These are phyloP conservation scores for Alitta virens DNA, from an alignment of 2,888 invertebrate species.

Conservation along the genomic window DNA sequence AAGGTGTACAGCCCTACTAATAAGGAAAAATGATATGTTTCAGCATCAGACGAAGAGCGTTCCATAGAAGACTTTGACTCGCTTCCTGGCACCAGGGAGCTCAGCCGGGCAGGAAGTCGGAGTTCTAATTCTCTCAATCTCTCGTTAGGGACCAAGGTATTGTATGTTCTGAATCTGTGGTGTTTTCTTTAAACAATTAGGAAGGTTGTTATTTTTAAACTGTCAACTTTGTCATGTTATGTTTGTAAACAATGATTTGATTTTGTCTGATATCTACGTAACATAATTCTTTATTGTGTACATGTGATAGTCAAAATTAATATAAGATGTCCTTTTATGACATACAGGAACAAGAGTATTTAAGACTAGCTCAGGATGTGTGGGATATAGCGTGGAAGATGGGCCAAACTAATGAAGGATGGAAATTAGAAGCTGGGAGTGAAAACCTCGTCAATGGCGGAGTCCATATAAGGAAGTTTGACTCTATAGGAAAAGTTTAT, in stretches of 20 bases:
- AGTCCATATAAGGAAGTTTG: slow-evolving; percentile 18
- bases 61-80: slow-evolving; percentile 7
- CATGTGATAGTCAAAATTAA: not conserved
- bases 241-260: no score
- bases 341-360: slow-evolving; percentile 20
- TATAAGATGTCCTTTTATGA: not conserved
- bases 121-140: slow-evolving; percentile 7
- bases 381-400: slow-evolving; percentile 25
- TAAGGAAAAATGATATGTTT: no score
- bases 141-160: slow-evolving; percentile 10
- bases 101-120: slow-evolving; percentile 4
- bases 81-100: not conserved
- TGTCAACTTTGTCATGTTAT: no score
- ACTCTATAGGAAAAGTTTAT: slow-evolving; percentile 21
- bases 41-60: slow-evolving; percentile 14
- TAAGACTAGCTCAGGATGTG: slow-evolving; percentile 12
- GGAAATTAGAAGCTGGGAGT: slow-evolving; percentile 22
- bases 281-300: not conserved
- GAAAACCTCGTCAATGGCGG: slow-evolving; percentile 4
- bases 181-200: no score
- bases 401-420: slow-evolving; percentile 15
- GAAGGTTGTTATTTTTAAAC: no score
- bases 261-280: not conserved
- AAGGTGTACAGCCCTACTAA: no score
- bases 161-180: not conserved